These are phyloP conservation scores for Tetrapedia diversipes DNA, from an alignment of 2,888 invertebrate species.

Conservation along the genomic window DNA sequence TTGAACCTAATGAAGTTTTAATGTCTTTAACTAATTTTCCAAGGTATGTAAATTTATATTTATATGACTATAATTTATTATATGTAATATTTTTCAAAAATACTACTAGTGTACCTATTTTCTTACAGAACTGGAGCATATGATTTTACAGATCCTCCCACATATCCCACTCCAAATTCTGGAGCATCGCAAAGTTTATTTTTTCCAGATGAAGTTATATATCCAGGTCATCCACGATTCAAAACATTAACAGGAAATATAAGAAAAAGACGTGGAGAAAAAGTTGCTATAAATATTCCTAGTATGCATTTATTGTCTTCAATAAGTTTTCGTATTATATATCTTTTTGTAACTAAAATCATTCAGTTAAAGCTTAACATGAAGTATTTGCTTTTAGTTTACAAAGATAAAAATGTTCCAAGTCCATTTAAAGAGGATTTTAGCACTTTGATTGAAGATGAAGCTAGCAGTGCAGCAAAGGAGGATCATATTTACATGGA, in stretches of 20 bases:
- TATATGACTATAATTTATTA: constrained; percentile 10
- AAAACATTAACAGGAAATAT: constrained; percentile 97
- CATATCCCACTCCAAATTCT: constrained; percentile 88
- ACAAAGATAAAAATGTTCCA: constrained; percentile 93
- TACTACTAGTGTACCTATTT: constrained; percentile 42
- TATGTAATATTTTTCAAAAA: constrained; percentile 12
- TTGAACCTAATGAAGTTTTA: constrained; percentile 91
- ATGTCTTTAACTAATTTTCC: constrained; percentile 97
- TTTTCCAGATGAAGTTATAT: constrained; percentile 98
- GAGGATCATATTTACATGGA: constrained; percentile 99
- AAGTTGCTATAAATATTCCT: constrained; percentile 98
- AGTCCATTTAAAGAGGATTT: constrained; percentile 89
- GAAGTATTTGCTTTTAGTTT: constrained; percentile 86
- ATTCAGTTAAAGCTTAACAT: constrained; percentile 4
- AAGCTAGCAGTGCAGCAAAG: constrained; percentile 86
- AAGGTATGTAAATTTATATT: constrained; percentile 84
- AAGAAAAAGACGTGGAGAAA: constrained; percentile 94
- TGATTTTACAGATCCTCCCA: constrained; percentile 93
- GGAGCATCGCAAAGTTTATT: constrained; percentile 93
- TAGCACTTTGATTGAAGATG: constrained; percentile 86
- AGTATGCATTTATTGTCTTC: constrained; percentile 85
- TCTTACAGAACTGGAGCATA: constrained; percentile 91
- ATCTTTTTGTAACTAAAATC: background rate
- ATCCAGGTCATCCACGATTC: constrained; percentile 97
- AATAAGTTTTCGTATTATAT: background rate